Evolutionary conservation across 2,888 invertebrate species (phyloP).

Genomic region (Scaptomyza cyrtandrae): DNA sequence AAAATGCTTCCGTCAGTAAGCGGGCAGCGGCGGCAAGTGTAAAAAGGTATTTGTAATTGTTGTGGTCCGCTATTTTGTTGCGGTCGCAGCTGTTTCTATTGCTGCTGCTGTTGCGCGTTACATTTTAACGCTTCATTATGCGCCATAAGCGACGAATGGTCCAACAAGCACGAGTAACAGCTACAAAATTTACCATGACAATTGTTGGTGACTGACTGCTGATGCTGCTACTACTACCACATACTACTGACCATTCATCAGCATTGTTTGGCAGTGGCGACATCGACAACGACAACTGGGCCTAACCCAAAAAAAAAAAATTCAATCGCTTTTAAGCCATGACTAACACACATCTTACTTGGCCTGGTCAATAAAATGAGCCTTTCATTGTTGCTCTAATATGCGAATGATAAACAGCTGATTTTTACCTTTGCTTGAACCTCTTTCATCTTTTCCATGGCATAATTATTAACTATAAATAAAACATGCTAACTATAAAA

Average conservation of each 20-base stretch:
- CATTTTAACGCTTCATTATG: conserved; percentile 80
- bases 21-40: conserved; percentile 61
- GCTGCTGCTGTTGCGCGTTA: conserved; percentile 57
- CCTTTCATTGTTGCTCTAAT: conserved; percentile 50
- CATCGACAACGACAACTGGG: conserved; percentile 44
- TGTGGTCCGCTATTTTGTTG: conserved; percentile 29
- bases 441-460: not conserved
- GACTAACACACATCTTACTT: conserved; percentile 48
- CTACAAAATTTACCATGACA: conserved; percentile 46
- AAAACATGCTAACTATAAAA: conserved; percentile 10
- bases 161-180: conserved; percentile 61
- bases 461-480: conserved; percentile 1
- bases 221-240: conserved; percentile 20
- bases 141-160: conserved; percentile 54
- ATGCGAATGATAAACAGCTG: conserved; percentile 20
- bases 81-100: not conserved
- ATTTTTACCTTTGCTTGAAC: not conserved
- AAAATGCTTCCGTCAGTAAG: conserved; percentile 77
- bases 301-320: conserved; percentile 45
- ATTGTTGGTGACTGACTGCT: conserved; percentile 60
- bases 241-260: conserved; percentile 55
- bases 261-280: conserved; percentile 66
- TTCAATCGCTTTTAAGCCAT: conserved; percentile 27
- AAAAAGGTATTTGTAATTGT: conserved; percentile 75
- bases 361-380: conserved; percentile 48